These are phyloP conservation scores for Nycticorax nycticorax DNA, from an alignment of 2,113 vertebrate genomes.

Conservation along the genomic window DNA sequence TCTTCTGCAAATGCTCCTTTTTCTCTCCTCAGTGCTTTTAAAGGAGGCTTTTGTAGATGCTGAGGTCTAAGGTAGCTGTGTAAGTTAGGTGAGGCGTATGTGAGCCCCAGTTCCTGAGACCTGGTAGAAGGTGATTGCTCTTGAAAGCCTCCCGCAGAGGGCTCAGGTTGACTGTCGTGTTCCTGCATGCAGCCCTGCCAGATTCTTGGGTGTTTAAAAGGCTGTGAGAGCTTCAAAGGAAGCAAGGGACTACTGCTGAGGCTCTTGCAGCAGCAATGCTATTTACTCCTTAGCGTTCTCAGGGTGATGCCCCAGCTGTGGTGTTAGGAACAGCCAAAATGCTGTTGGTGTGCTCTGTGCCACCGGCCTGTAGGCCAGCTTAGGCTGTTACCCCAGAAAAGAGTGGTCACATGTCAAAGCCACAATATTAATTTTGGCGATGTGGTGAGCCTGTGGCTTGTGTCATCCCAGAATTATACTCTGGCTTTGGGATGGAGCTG, in stretches of 20 bases:
- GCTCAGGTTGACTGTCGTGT: neutral
- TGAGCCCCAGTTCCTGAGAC: neutral
- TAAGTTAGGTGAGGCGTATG: neutral
- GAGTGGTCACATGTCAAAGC: neutral
- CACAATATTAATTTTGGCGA: accelerated
- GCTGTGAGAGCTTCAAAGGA: neutral
- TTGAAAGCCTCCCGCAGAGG: neutral
- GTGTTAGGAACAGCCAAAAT: neutral
- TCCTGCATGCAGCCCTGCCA: neutral
- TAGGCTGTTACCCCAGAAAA: neutral
- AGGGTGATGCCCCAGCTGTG: neutral
- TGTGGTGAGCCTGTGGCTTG: neutral
- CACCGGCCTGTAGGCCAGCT: neutral
- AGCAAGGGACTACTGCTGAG: neutral
- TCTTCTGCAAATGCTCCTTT: neutral
- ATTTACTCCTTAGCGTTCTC: neutral
- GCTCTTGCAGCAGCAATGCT: no score
- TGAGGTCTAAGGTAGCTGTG: no score
- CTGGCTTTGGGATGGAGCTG: neutral
- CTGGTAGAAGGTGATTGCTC: neutral
- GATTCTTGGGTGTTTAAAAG: neutral
- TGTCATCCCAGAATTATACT: neutral
- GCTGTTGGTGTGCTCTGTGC: neutral
- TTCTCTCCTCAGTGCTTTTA: neutral
- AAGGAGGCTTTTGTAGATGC: neutral